Conservation (phyloP, 2,888 invertebrate genomes). For the Petrophora chlorosata region DNA sequence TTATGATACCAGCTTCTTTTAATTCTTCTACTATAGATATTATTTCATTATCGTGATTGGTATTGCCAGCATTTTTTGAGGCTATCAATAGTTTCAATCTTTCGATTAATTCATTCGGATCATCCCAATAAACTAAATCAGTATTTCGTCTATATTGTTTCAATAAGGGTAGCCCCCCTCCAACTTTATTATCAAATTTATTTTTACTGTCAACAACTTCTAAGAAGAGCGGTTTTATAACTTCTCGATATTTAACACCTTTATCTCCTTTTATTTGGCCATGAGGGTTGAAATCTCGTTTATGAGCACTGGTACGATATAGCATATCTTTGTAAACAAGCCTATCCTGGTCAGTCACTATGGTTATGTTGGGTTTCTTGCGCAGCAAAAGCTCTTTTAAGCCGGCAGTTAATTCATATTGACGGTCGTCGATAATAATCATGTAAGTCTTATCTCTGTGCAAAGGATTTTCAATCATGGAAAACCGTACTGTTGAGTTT, state of each 20-base stretch:
- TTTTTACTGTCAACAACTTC: background rate
- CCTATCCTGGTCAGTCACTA: background rate
- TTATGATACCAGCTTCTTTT: slow-evolving; percentile 2
- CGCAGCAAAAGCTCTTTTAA: background rate
- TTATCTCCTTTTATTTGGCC: slow-evolving; percentile 4
- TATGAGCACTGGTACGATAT: background rate
- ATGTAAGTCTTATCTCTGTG: background rate
- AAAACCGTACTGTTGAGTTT: background rate
- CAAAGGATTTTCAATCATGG: background rate
- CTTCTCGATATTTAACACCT: background rate
- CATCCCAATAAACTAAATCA: slow-evolving; percentile 39
- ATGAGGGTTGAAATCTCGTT: background rate
- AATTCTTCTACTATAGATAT: slow-evolving; percentile 1
- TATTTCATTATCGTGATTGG: slow-evolving; percentile 25
- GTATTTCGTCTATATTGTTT: slow-evolving; percentile 3
- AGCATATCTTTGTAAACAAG: slow-evolving; percentile 5
- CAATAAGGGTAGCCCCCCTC: background rate
- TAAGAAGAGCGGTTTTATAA: background rate
- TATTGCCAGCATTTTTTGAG: slow-evolving; percentile 36
- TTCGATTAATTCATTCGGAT: slow-evolving; percentile 37
- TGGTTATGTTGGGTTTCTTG: background rate
- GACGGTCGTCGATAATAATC: background rate
- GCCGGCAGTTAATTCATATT: background rate
- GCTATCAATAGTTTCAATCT: slow-evolving; percentile 33
- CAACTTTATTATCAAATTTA: no score